phyloP scores from a whole-genome alignment of 2,888 invertebrate species.

The Tyria jacobaeae region DNA sequence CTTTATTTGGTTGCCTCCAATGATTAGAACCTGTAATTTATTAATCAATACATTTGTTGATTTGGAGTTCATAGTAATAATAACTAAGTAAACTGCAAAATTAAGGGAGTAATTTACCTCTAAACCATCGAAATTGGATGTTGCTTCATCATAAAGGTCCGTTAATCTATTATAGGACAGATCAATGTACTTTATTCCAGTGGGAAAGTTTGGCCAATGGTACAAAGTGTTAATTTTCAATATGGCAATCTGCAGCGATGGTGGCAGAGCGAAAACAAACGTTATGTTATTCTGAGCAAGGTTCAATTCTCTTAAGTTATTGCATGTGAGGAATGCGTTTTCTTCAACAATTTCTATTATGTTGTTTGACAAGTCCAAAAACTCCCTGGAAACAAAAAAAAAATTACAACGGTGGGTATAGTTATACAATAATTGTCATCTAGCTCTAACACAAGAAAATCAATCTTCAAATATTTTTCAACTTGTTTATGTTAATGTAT shows the following conservation, averaged over 20 bases:
- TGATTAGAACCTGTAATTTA: conserved; percentile 75
- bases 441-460: neutral
- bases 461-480: neutral
- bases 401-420: neutral
- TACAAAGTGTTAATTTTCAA: conserved; percentile 75
- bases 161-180: conserved; percentile 77
- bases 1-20: conserved; percentile 80
- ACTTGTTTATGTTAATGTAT: neutral
- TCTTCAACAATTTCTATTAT: conserved; percentile 78
- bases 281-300: conserved; percentile 81
- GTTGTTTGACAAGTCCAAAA: conserved; percentile 80
- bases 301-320: conserved; percentile 76
- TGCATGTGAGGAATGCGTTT: conserved; percentile 70
- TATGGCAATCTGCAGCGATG: conserved; percentile 73
- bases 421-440: too few species aligned
- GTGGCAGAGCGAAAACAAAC: conserved; percentile 72
- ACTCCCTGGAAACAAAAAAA: conserved; percentile 70
- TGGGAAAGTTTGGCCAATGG: conserved; percentile 79
- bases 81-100: neutral
- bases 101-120: conserved; percentile 63
- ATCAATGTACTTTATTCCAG: conserved; percentile 76
- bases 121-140: conserved; percentile 68
- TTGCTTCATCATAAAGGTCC: conserved; percentile 70
- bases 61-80: too few species aligned
- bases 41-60: too few species aligned